Evolutionary conservation across 2,113 vertebrate genomes (phyloP).

Genomic region (Scalopus aquaticus): DNA sequence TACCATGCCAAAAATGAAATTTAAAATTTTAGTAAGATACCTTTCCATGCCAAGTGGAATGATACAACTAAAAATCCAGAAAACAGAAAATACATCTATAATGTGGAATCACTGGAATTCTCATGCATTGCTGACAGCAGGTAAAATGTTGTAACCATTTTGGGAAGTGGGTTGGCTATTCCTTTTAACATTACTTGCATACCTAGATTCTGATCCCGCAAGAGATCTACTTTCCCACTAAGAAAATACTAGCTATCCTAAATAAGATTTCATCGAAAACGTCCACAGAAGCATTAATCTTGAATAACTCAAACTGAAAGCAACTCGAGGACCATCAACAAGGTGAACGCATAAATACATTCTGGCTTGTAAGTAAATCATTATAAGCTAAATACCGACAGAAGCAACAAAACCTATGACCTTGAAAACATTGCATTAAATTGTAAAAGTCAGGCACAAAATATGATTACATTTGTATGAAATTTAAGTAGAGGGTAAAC

Average conservation of each 20-base stretch:
- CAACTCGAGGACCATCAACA: background rate
- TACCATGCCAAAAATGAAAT: background rate
- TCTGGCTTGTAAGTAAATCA: too few relatives aligned
- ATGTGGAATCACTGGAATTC: background rate
- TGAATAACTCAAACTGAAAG: background rate
- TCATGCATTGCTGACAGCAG: background rate
- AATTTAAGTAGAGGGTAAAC: background rate
- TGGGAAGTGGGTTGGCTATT: background rate
- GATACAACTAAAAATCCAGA: background rate
- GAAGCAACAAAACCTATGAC: background rate
- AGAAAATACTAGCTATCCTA: background rate
- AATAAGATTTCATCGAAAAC: background rate
- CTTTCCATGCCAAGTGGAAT: background rate
- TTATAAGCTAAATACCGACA: background rate
- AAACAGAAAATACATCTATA: background rate
- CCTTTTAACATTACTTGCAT: background rate
- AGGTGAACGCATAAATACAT: background rate
- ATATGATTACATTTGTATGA: background rate
- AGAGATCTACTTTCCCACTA: background rate
- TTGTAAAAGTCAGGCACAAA: background rate
- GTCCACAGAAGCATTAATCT: background rate
- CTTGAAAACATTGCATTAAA: background rate
- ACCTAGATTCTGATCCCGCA: background rate
- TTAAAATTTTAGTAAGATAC: background rate
- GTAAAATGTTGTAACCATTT: background rate